Evolutionary conservation across 2,113 vertebrate genomes (phyloP).

Genomic region (Ailuropoda melanoleuca): DNA sequence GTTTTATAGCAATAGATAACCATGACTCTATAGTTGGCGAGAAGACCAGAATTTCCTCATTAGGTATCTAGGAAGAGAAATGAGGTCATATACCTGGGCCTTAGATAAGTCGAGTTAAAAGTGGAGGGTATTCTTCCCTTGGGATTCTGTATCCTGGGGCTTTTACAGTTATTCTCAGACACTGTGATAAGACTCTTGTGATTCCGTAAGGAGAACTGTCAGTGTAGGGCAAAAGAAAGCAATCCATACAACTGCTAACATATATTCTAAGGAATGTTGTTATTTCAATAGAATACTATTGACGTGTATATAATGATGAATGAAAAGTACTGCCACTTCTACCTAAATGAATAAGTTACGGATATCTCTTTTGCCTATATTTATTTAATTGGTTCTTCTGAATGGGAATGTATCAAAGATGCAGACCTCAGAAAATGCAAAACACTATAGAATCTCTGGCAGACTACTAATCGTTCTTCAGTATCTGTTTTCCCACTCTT

Average conservation of each 20-base stretch:
- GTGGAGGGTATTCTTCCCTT: rapidly evolving
- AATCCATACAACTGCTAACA: background rate
- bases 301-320: background rate
- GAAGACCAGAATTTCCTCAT: background rate
- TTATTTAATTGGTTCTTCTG: background rate
- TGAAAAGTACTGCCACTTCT: background rate
- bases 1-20: background rate
- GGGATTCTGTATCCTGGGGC: background rate
- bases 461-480: background rate
- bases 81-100: too few relatives aligned
- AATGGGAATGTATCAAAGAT: background rate
- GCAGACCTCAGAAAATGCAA: background rate
- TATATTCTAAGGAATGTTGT: background rate
- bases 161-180: background rate
- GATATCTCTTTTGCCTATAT: background rate
- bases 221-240: background rate
- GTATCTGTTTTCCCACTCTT: background rate
- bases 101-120: background rate
- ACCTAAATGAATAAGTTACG: background rate
- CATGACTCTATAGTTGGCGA: background rate
- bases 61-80: background rate
- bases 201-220: background rate
- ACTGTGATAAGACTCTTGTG: background rate
- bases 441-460: background rate
- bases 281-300: background rate